phyloP scores from a whole-genome alignment of 23 tunicate genomes.

The Phallusia fumigata region DNA sequence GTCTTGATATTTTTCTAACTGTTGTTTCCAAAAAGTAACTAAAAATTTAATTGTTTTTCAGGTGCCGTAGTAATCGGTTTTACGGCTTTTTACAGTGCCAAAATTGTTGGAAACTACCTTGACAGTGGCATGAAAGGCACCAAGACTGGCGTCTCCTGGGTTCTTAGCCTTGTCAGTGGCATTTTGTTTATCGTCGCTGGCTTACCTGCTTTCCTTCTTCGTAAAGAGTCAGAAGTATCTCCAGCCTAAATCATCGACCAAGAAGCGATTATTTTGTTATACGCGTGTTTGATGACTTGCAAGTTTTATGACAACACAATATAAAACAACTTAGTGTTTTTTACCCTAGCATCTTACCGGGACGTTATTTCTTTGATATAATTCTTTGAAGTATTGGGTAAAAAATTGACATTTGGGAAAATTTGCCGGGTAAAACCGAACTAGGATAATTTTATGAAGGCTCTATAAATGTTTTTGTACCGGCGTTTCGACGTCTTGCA shows the following conservation, averaged over 20 bases:
- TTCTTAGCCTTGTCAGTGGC: slow-evolving; percentile 18
- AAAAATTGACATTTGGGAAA: too few relatives aligned
- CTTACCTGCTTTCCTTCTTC: background rate
- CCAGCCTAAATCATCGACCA: background rate
- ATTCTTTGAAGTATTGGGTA: too few relatives aligned
- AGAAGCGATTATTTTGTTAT: background rate
- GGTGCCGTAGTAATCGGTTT: slow-evolving; percentile 22
- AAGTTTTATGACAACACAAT: background rate
- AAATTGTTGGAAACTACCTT: slow-evolving; percentile 18
- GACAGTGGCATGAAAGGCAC: slow-evolving; percentile 14
- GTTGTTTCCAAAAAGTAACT: background rate
- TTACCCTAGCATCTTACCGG: too few relatives aligned
- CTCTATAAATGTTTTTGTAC: too few relatives aligned
- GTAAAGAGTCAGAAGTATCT: slow-evolving; percentile 3
- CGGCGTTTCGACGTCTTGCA: too few relatives aligned
- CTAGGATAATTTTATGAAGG: too few relatives aligned
- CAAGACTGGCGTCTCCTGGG: slow-evolving; percentile 20
- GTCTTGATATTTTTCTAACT: too few relatives aligned
- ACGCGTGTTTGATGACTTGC: background rate
- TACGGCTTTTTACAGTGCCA: slow-evolving; percentile 4
- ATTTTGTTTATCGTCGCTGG: slow-evolving; percentile 15
- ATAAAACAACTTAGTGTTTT: too few relatives aligned
- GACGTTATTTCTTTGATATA: too few relatives aligned
- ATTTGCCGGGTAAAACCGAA: too few relatives aligned
- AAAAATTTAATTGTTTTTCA: too few relatives aligned